These are phyloP conservation scores for Xyliphius kryptos DNA, from an alignment of 2,113 vertebrate species.

Conservation along the genomic window DNA sequence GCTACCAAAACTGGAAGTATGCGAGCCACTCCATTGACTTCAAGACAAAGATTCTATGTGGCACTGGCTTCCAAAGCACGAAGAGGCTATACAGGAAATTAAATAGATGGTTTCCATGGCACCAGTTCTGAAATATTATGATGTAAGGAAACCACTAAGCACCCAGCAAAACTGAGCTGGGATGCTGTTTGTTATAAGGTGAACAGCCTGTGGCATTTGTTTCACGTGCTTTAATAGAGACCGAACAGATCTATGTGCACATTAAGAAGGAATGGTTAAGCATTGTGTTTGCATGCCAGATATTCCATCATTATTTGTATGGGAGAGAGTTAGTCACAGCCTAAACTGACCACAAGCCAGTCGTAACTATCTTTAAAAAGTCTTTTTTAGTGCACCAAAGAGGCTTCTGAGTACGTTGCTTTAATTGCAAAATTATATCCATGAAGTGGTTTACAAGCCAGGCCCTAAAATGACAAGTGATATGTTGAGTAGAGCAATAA, in stretches of 20 bases:
- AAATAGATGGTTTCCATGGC: constrained; percentile 26
- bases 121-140: constrained; percentile 36
- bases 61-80: constrained; percentile 38
- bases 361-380: constrained; percentile 4
- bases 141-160: constrained; percentile 33
- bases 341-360: not conserved
- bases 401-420: constrained; percentile 7
- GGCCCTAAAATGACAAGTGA: constrained; percentile 20
- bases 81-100: constrained; percentile 31
- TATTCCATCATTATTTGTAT: too few species aligned
- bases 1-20: constrained; percentile 34
- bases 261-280: not conserved
- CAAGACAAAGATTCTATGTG: constrained; percentile 29
- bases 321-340: not conserved
- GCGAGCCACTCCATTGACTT: constrained; percentile 34
- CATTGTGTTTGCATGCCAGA: too few species aligned
- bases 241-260: constrained; percentile 34
- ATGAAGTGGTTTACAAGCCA: constrained; percentile 9
- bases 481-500: constrained; percentile 6
- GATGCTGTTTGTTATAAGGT: constrained; percentile 22
- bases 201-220: constrained; percentile 27
- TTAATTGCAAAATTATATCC: constrained; percentile 6
- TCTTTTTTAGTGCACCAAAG: constrained; percentile 12
- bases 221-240: constrained; percentile 16
- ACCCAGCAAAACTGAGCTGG: constrained; percentile 29